Percentiles rank a stretch among this genome's conserved stretches.
These are phyloP conservation scores for Eupithecia pulchellata DNA, from an alignment of 2,888 invertebrate genomes.

Conservation along the genomic window DNA sequence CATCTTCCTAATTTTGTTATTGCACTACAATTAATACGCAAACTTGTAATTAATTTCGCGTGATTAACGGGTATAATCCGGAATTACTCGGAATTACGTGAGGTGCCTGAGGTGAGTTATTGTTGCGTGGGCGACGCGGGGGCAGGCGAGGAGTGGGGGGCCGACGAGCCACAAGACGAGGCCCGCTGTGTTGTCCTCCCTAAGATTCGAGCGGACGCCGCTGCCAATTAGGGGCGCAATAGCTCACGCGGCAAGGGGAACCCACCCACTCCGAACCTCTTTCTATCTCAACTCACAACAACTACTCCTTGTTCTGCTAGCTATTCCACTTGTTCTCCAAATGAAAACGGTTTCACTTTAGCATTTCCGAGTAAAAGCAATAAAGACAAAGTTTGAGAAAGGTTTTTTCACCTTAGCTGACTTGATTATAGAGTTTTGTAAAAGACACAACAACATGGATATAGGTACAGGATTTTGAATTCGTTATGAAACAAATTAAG, in stretches of 20 bases:
- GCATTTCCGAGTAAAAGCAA: constrained; percentile 69
- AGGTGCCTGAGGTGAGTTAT: constrained; percentile 80
- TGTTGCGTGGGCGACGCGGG: constrained; percentile 66
- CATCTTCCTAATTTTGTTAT: constrained; percentile 76
- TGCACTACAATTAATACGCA: constrained; percentile 83
- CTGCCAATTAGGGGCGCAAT: constrained; percentile 86
- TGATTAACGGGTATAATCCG: constrained; percentile 85
- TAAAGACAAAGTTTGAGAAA: constrained; percentile 70
- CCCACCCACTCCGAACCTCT: constrained; percentile 55
- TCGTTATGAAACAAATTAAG: no score
- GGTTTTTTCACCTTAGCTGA: constrained; percentile 65
- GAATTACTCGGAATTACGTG: constrained; percentile 83
- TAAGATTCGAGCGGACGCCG: constrained; percentile 86
- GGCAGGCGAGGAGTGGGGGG: constrained; percentile 45
- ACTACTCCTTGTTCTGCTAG: constrained; percentile 73
- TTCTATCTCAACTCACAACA: constrained; percentile 58
- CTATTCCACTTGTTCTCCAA: constrained; percentile 74
- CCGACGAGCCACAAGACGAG: constrained; percentile 72
- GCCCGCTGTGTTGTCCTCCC: constrained; percentile 80
- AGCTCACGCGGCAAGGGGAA: constrained; percentile 80
- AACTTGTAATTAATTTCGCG: constrained; percentile 85
- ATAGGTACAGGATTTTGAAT: background rate
- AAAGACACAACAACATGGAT: background rate
- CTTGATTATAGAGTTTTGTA: constrained; percentile 57
- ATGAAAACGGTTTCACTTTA: constrained; percentile 82